phyloP scores from a whole-genome alignment of 2,888 invertebrate genomes.

The Drosophila maculinotata region DNA sequence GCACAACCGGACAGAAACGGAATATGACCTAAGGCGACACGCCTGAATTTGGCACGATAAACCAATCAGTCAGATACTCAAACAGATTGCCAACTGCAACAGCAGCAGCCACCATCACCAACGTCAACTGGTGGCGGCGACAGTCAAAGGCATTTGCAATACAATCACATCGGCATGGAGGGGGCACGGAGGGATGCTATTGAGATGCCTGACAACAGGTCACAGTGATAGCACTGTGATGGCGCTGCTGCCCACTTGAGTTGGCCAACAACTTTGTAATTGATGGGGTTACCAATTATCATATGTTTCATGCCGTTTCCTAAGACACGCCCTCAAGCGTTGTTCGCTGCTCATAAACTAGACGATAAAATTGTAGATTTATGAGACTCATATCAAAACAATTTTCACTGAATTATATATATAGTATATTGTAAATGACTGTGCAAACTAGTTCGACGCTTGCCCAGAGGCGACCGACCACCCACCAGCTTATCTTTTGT shows the following conservation, averaged over 20 bases:
- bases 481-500: slow-evolving; percentile 45
- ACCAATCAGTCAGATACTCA: slow-evolving; percentile 70
- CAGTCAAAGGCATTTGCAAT: slow-evolving; percentile 25
- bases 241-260: slow-evolving; percentile 17
- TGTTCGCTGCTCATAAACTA: slow-evolving; percentile 45
- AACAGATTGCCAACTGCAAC: slow-evolving; percentile 56
- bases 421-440: slow-evolving; percentile 40
- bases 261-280: slow-evolving; percentile 35
- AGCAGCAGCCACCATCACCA: slow-evolving; percentile 29
- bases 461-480: slow-evolving; percentile 50
- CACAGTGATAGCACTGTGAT: slow-evolving; percentile 32
- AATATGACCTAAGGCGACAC: slow-evolving; percentile 77
- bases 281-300: slow-evolving; percentile 55
- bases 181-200: not conserved
- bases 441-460: slow-evolving; percentile 58
- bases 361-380: slow-evolving; percentile 63
- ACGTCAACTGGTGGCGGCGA: slow-evolving; percentile 23
- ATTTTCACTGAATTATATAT: slow-evolving; percentile 51
- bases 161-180: slow-evolving; percentile 5
- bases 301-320: slow-evolving; percentile 31
- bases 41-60: slow-evolving; percentile 81
- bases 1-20: slow-evolving; percentile 46
- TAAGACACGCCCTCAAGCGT: slow-evolving; percentile 33
- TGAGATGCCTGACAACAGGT: slow-evolving; percentile 25
- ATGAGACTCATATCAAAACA: slow-evolving; percentile 54